Conservation (phyloP, 2,113 vertebrate genomes). For the Danionella cerebrum region DNA sequence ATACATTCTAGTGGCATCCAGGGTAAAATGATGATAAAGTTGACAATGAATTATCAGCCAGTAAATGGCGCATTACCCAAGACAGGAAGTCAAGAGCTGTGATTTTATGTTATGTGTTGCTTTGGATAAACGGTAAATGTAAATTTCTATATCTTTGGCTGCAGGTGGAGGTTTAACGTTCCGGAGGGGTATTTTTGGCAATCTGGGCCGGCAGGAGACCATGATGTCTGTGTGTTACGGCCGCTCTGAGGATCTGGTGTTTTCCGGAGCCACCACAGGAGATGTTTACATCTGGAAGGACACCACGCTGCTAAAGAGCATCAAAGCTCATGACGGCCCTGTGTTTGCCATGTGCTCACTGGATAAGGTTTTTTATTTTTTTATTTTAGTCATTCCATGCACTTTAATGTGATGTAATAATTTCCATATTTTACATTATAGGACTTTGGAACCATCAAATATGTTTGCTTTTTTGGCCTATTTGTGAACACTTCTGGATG, state of each 20-base stretch:
- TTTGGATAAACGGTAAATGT: too few relatives aligned
- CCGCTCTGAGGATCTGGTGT: slow-evolving; percentile 81
- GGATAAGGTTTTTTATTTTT: slow-evolving; percentile 76
- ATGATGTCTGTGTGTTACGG: slow-evolving; percentile 95
- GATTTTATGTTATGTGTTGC: too few relatives aligned
- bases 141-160: background rate
- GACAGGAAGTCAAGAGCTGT: too few relatives aligned
- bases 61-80: too few relatives aligned
- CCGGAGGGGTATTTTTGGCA: slow-evolving; percentile 84
- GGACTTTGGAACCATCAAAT: too few relatives aligned
- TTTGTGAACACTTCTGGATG: too few relatives aligned
- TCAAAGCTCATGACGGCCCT: slow-evolving; percentile 94
- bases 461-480: too few relatives aligned
- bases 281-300: slow-evolving; percentile 97
- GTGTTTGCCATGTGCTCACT: slow-evolving; percentile 94
- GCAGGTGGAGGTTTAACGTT: slow-evolving; percentile 91
- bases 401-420: background rate
- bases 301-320: slow-evolving; percentile 78
- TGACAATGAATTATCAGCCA: too few relatives aligned
- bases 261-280: slow-evolving; percentile 87
- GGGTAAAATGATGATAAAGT: too few relatives aligned
- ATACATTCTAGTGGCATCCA: too few relatives aligned
- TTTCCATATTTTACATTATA: background rate
- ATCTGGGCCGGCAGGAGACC: slow-evolving; percentile 79
- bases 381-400: too few relatives aligned